Base-by-base conservation (phyloP, 2,888 invertebrate genomes). In the Macrophya annulata region DNA sequence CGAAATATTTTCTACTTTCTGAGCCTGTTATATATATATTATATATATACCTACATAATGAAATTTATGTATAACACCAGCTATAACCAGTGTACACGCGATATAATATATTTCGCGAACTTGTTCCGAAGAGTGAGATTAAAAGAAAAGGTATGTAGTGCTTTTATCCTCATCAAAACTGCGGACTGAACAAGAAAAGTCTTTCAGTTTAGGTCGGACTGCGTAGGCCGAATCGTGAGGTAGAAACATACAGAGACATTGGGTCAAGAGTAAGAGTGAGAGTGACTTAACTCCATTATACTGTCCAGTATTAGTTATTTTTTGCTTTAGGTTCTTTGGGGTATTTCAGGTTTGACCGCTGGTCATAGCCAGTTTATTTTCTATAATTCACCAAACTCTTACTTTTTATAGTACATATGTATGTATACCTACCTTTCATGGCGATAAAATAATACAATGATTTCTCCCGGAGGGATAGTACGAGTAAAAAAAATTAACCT, bases 371-470 rank as follows among this genome's bases (percentile, higher is more conserved):
- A 76, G 25, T 76, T 74, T 48, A 74, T 74, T 43, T 48, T 74
- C 74, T 12, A 48, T 43, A 48, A 45, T 74, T 74, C 48, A 74
- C 48, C 9, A 74, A 48, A 25, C 45, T 48, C 25, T 74, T 10
- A 48, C 45, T 74, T 74, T 48, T 74, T 48, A 48, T 48, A 17
- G 43, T n/a, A n/a, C 43, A 43, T 43, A n/a, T n/a, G n/a, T 71
- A n/a, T n/a, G 12, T 62, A 31, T 68, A 31, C 31, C 31, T 6
- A 12, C 40, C 40, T 40, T 71, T 15, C 71, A 9, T 71, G 74
- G 48, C 45, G 48, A 48, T 37, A 31, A 37, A 76, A 76, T 51
- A 76, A 76, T 76, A 48, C 31, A 76, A 76, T 31, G 76, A 37
- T 48, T 51, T 31, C 31, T 17, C 17, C 25, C 48, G 12, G 51